These are phyloP conservation scores for Pachymerium ferrugineum DNA, from an alignment of 2,888 invertebrate species.

Conservation along the genomic window DNA sequence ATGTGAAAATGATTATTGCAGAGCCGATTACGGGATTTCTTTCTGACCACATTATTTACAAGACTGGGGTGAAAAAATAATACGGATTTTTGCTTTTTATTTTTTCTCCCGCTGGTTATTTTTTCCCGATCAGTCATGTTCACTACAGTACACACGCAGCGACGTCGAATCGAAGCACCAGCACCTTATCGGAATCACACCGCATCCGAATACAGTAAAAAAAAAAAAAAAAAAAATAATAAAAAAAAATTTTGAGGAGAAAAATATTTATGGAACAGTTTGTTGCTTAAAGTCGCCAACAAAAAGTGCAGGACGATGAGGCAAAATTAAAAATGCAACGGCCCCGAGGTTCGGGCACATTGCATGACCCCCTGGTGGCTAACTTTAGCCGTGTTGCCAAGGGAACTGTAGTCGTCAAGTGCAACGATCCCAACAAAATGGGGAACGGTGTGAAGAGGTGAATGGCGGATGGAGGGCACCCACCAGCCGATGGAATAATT, in stretches of 20 bases:
- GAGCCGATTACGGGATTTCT: not conserved
- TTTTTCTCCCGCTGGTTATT: not conserved
- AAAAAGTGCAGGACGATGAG: slow-evolving; percentile 11
- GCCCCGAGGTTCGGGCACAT: not conserved
- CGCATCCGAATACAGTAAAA: not conserved
- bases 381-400: slow-evolving; percentile 25
- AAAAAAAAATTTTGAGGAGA: not conserved
- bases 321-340: slow-evolving; percentile 22
- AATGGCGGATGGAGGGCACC: slow-evolving; percentile 10
- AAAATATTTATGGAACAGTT: slow-evolving; percentile 23
- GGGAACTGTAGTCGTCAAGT: slow-evolving; percentile 25
- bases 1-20: slow-evolving; percentile 20
- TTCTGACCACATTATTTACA: slow-evolving; percentile 14
- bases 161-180: slow-evolving; percentile 1
- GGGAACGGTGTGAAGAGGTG: slow-evolving; percentile 25
- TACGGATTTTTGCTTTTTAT: not conserved
- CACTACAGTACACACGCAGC: slow-evolving; percentile 1
- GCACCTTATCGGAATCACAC: slow-evolving; percentile 17
- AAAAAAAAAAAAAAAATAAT: not conserved
- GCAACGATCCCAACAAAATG: slow-evolving; percentile 27
- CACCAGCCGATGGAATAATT: slow-evolving; percentile 21
- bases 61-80: not conserved
- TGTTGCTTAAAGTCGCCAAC: slow-evolving; percentile 27
- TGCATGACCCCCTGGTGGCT: slow-evolving; percentile 19
- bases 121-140: slow-evolving; percentile 10